phyloP scores from a whole-genome alignment of 2,113 vertebrate genomes.

The Platichthys stellatus region DNA sequence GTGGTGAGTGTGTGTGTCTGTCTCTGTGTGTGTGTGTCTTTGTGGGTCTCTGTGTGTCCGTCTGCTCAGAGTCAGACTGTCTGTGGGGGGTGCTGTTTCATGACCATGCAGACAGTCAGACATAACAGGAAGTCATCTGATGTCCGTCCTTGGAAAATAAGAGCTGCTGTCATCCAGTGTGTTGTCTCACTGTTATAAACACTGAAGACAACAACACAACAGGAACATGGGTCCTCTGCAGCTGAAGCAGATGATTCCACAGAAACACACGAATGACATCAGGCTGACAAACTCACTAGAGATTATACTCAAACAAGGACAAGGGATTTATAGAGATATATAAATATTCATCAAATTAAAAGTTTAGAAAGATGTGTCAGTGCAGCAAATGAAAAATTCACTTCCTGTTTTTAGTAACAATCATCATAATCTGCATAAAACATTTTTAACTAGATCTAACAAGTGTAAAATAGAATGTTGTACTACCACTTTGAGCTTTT shows the following conservation, averaged over 20 bases:
- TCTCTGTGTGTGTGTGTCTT: constrained; percentile 33
- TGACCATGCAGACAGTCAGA: constrained; percentile 26
- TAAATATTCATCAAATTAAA: neutral
- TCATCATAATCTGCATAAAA: neutral
- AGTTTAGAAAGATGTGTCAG: neutral
- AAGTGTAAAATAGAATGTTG: neutral
- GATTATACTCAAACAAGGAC: too few relatives aligned
- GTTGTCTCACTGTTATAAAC: neutral
- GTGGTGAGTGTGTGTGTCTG: constrained; percentile 24
- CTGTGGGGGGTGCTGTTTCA: neutral
- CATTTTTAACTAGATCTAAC: neutral
- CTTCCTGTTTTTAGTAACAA: neutral
- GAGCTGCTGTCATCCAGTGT: constrained; percentile 1
- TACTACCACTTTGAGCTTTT: constrained; percentile 17
- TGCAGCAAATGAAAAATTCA: neutral
- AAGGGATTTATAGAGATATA: neutral
- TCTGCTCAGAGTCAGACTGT: constrained; percentile 34
- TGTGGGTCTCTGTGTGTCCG: neutral
- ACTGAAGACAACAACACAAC: too few relatives aligned
- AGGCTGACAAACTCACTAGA: too few relatives aligned
- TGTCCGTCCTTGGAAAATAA: constrained; percentile 41
- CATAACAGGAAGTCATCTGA: constrained; percentile 70
- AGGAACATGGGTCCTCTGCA: too few relatives aligned
- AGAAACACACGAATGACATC: too few relatives aligned
- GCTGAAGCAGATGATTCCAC: too few relatives aligned